Conservation (phyloP, 2,797 vertebrate species). For the Echeneis naucrates region DNA sequence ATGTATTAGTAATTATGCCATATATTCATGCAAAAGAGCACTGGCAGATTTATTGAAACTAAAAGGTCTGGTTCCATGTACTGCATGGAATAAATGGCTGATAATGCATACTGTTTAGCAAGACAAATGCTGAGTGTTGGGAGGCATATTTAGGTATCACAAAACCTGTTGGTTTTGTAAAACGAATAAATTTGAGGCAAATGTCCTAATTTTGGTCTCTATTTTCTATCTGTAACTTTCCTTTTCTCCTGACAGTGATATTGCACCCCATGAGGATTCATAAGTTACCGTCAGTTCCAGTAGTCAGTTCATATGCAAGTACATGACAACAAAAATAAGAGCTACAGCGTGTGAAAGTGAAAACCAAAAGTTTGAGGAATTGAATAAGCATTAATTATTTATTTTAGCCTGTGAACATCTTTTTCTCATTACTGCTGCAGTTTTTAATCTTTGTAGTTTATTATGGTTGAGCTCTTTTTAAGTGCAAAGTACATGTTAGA, state of each 20-base stretch:
- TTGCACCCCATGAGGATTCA: too few species aligned
- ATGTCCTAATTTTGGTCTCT: background rate
- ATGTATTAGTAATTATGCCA: background rate
- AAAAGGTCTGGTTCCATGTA: background rate
- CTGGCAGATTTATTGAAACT: background rate
- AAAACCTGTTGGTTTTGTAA: background rate
- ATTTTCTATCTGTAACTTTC: background rate
- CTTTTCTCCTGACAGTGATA: background rate
- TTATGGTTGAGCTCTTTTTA: background rate
- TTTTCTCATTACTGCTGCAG: background rate
- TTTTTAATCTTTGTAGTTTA: too few species aligned
- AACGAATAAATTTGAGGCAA: background rate
- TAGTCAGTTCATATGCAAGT: background rate
- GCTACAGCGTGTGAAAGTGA: background rate
- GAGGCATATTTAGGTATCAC: background rate
- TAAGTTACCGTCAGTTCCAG: too few species aligned
- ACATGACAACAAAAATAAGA: background rate
- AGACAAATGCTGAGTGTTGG: background rate
- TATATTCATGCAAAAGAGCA: constrained; percentile 7
- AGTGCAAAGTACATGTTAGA: background rate
- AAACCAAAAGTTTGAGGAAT: constrained; percentile 7
- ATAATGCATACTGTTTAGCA: background rate
- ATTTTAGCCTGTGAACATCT: background rate
- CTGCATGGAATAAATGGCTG: background rate
- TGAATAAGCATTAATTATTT: background rate